Conservation (phyloP, 2,888 invertebrate genomes). For the Thysanoteuthis rhombus region DNA sequence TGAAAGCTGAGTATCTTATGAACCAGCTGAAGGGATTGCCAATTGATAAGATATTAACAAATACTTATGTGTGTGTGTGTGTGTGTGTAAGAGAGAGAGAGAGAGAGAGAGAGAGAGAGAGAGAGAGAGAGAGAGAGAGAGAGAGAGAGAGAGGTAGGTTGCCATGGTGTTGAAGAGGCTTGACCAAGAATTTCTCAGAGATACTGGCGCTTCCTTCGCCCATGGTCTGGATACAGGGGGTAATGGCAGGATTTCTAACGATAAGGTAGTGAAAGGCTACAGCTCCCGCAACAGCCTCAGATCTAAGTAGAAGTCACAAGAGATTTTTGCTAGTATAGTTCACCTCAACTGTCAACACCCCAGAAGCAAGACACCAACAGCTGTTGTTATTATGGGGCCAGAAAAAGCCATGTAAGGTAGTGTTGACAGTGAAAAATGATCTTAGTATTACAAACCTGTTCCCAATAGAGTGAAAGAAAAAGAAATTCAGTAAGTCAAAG, state of each 20-base stretch:
- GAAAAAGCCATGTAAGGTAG: not conserved
- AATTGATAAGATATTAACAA: slow-evolving; percentile 12
- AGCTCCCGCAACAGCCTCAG: not conserved
- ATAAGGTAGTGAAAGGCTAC: not conserved
- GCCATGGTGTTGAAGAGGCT: not conserved
- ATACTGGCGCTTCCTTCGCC: not conserved
- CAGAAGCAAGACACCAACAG: not conserved
- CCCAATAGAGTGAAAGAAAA: not conserved
- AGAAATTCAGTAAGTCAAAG: no score
- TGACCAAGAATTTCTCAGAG: not conserved
- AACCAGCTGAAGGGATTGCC: not conserved
- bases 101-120: not conserved
- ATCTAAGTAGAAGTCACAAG: not conserved
- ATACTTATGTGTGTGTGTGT: not conserved
- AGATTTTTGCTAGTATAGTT: not conserved
- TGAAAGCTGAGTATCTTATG: not conserved
- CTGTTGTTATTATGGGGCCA: not conserved
- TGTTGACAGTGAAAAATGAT: not conserved
- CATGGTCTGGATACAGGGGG: not conserved
- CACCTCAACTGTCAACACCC: not conserved
- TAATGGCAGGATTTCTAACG: not conserved
- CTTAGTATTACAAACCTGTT: not conserved
- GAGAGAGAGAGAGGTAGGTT: not conserved
- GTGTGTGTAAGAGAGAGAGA: no score
- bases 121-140: not conserved